Conservation (phyloP, 2,797 vertebrate species). For the Lepus oiostolus region DNA sequence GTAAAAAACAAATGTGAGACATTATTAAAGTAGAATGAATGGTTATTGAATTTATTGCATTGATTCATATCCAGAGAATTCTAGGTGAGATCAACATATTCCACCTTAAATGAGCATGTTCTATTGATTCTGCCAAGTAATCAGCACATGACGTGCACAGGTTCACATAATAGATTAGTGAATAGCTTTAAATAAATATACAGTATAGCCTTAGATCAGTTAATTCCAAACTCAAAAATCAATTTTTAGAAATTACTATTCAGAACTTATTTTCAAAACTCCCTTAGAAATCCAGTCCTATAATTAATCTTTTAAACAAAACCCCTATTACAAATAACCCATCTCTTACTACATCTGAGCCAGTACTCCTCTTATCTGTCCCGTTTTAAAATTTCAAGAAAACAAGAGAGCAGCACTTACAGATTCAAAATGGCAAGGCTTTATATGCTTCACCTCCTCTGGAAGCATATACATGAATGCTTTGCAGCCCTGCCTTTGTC, state of each 20-base stretch:
- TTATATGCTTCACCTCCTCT: background rate
- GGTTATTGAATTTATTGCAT: background rate
- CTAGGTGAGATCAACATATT: background rate
- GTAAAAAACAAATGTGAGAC: slow-evolving; percentile 31
- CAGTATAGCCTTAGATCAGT: background rate
- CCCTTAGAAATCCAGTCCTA: slow-evolving; percentile 29
- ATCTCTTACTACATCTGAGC: background rate
- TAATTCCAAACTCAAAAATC: background rate
- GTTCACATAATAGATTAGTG: slow-evolving; percentile 49
- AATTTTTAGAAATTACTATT: slow-evolving; percentile 25
- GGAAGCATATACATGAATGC: background rate
- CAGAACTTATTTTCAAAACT: slow-evolving; percentile 30
- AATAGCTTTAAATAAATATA: slow-evolving; percentile 59
- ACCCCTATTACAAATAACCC: slow-evolving; percentile 48
- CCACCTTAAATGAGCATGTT: slow-evolving; percentile 40
- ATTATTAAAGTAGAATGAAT: slow-evolving; percentile 48
- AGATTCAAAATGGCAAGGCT: slow-evolving; percentile 27
- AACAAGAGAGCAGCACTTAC: background rate
- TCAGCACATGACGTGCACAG: slow-evolving; percentile 35
- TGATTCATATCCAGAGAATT: slow-evolving; percentile 47
- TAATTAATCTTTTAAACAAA: slow-evolving; percentile 7
- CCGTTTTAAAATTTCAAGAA: slow-evolving; percentile 45
- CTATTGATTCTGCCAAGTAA: slow-evolving; percentile 51
- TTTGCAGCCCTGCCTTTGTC: background rate
- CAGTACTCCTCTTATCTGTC: background rate